Evolutionary conservation across 2,888 invertebrate species (phyloP).

Genomic region (Orgyia antiqua): DNA sequence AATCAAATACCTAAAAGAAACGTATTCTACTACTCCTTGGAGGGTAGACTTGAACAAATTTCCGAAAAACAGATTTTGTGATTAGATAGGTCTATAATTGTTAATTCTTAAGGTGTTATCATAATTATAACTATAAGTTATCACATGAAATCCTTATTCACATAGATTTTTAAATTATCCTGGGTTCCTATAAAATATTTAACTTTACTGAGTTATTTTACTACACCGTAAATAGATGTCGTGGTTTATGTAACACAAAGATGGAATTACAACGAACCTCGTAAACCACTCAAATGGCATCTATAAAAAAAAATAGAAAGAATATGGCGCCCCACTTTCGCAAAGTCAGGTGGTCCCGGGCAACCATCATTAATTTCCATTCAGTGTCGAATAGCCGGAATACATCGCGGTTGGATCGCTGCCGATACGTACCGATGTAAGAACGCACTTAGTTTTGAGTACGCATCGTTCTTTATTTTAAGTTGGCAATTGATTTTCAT

Average conservation of each 20-base stretch:
- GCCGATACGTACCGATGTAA: constrained; percentile 19
- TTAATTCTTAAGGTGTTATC: too few relatives aligned
- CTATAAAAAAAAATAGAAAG: constrained; percentile 42
- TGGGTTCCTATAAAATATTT: too few relatives aligned
- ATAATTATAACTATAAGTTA: too few relatives aligned
- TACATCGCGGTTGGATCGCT: constrained; percentile 35
- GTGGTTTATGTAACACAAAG: constrained; percentile 16
- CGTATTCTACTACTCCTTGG: too few relatives aligned
- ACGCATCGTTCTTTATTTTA: constrained; percentile 28
- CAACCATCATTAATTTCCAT: constrained; percentile 69
- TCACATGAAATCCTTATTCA: too few relatives aligned
- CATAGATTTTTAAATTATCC: too few relatives aligned
- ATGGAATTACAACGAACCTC: constrained; percentile 35
- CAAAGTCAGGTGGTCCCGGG: constrained; percentile 61
- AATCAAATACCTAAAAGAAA: too few relatives aligned
- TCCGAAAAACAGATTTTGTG: too few relatives aligned
- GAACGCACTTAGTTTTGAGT: constrained; percentile 26
- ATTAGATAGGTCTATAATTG: too few relatives aligned
- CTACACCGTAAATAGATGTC: constrained; percentile 5
- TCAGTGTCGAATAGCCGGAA: constrained; percentile 51
- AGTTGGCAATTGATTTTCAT: constrained; percentile 31
- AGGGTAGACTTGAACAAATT: too few relatives aligned
- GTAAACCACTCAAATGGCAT: constrained; percentile 43
- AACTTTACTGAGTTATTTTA: too few relatives aligned
- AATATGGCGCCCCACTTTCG: constrained; percentile 49